A percentile compares a stretch with the other conserved stretches of the same genome.
Evolutionary conservation across 1,140 invertebrate genomes (phyloP).

Genomic region (Bombus fervidus): DNA sequence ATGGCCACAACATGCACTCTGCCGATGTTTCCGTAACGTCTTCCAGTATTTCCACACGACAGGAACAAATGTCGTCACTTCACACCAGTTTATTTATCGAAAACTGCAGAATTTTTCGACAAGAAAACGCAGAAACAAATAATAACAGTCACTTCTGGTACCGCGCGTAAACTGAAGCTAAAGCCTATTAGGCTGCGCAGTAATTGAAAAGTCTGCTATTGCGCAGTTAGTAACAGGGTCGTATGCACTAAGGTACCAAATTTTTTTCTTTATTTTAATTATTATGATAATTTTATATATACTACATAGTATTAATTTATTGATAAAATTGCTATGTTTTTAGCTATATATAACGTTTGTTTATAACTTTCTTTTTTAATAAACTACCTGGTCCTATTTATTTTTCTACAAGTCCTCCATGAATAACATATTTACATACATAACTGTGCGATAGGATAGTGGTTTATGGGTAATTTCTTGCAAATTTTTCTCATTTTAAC

Average conservation of each 20-base stretch:
- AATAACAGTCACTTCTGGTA: not conserved
- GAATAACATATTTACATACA: not conserved
- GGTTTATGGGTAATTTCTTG: conserved; percentile 10
- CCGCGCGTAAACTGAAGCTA: conserved; percentile 31
- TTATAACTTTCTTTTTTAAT: too few relatives aligned
- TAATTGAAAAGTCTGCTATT: not conserved
- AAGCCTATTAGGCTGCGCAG: not conserved
- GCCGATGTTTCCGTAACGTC: not conserved
- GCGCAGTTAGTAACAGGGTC: not conserved
- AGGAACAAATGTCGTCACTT: not conserved
- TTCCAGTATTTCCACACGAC: not conserved
- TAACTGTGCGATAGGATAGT: not conserved
- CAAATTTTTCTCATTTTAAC: not conserved
- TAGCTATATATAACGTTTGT: not conserved
- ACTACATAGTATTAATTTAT: not conserved
- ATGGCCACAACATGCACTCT: conserved; percentile 28
- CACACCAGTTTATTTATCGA: not conserved
- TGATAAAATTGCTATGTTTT: not conserved
- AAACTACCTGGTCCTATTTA: not conserved
- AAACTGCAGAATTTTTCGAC: not conserved
- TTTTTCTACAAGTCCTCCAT: not conserved
- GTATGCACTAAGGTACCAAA: not conserved
- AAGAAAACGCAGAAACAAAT: not conserved
- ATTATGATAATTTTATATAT: not conserved
- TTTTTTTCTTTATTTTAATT: not conserved